Conservation (phyloP, 2,888 invertebrate genomes). For the Drosophila aldrichi region DNA sequence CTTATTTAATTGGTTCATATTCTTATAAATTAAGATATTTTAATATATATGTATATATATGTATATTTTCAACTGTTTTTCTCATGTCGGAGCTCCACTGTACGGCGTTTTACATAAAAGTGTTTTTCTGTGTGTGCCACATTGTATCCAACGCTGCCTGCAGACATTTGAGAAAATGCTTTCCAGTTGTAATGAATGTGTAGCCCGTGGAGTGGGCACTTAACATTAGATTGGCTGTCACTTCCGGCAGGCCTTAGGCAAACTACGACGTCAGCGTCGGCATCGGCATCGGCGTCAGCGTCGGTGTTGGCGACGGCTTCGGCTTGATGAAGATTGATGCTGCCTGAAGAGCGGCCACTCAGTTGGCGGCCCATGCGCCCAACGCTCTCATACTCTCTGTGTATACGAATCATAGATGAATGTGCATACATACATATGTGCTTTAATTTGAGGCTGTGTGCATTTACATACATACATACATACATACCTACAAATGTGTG, state of each 20-base stretch:
- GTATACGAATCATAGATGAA: too few species aligned
- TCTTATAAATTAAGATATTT: too few species aligned
- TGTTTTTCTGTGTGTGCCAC: conserved; percentile 6
- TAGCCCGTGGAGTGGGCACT: conserved; percentile 72
- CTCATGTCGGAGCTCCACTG: conserved; percentile 22
- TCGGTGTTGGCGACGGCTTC: conserved; percentile 28
- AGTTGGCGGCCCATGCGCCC: conserved; percentile 31
- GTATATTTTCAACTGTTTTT: too few species aligned
- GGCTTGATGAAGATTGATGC: conserved; percentile 75
- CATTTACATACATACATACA: background rate
- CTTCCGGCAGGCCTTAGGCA: conserved; percentile 72
- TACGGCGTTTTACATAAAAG: conserved; percentile 11
- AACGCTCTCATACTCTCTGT: conserved; percentile 17
- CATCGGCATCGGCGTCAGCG: conserved; percentile 18
- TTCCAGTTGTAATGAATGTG: conserved; percentile 63
- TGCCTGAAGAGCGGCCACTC: conserved; percentile 42
- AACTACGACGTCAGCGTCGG: conserved; percentile 38
- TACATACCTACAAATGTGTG: background rate
- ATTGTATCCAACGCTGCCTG: conserved; percentile 32
- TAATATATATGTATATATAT: too few species aligned
- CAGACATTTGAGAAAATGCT: conserved; percentile 73
- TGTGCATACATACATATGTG: background rate
- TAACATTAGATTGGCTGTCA: conserved; percentile 76
- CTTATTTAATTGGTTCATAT: background rate
- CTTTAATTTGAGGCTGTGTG: background rate